Base-by-base conservation (phyloP, 2,888 invertebrate genomes). In the Pollenia angustigena region DNA sequence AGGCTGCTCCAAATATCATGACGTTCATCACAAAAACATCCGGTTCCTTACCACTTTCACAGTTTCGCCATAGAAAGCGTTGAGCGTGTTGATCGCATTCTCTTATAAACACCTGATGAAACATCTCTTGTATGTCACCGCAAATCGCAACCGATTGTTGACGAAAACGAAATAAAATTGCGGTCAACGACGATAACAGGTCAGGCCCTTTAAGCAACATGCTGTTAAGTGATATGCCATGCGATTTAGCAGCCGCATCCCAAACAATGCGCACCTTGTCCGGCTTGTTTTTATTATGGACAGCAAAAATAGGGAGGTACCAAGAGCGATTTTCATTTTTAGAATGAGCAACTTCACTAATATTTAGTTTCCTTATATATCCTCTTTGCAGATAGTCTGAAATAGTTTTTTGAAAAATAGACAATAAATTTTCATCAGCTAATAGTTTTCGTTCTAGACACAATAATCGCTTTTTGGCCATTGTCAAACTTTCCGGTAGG, bases 271-370 rank as follows among this genome's bases (percentile, higher is more conserved):
- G 40, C 14, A 32, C 44, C 58, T 84, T 79, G 4, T n/a, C 72
- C 0, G 84, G 84, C 23, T 84, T 79, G 11, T 84, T 84, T 56
- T 58, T 66, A 48, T 82, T 54, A 48, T 89, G 89, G 2, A 89
- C 90, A 0, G 32, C 84, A 71, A 86, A 90, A 88, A 56, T 90
- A 2, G 90, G 90, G 10, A 90, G 46, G 64, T 89, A 90, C 90
- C 90, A 90, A 16, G 68, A 85, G 7, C 58, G 52, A 12, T 52
- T 32, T 32, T 32, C 32, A 32, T 32, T 32, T 32, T 32, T 4
- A 32, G 32, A 32, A 32, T 32, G 4, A 32, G 32, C 1, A 32
- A 32, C 32, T 32, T 32, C 32, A 32, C 32, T 32, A 0, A 4
- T 32, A 4, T 32, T 32, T 4, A 32, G 32, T 32, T 32, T 32